Base-by-base conservation (phyloP, 2,888 invertebrate genomes). In the Ommatoiulus sabulosus region DNA sequence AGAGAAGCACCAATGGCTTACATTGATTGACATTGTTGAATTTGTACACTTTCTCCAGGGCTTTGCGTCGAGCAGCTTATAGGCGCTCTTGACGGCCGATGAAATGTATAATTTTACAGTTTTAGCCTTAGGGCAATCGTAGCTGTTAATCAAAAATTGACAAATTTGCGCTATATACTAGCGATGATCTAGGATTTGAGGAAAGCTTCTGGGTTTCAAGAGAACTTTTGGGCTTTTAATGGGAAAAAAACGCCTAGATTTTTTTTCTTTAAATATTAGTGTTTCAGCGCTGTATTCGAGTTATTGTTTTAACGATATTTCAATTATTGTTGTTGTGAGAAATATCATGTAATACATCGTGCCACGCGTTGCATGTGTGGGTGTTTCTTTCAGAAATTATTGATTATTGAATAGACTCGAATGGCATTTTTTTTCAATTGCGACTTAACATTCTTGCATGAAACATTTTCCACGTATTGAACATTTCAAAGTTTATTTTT, bases 1-100 rank as follows among this genome's bases (percentile, higher is more conserved):
- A 35, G 12, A 12, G 35, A 80, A 35, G 35, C 80, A 80, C 80
- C 12, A 80, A 80, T 80, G 80, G 80, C 80, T 80, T 80, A 80
- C 80, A 80, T 80, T 80, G 80, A 80, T 80, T 80, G 80, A 80
- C 80, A 80, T 80, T 80, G 80, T 80, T 80, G 80, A 80, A 35
- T 80, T 80, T 80, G 80, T 80, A 80, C 15, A 35, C 80, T 35
- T 80, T 80, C 80, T 80, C 80, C 80, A 80, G 80, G 80, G 80
- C 35, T 80, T 80, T 80, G 80, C 12, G 35, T 35, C 35, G 10
- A 80, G 35, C 35, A 35, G 35, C 80, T 24, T 80, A 80, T 80
- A 24, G 35, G 3, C 35, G 15, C 35, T 80, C 10, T 80, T 80
- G 80, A 80, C 80, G 80, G 7, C 15, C 80, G 80, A 12, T 80